A percentile compares a stretch with the other conserved stretches of the same genome.
These are phyloP conservation scores for Myrmophylax atrothorax DNA, from an alignment of 2,113 vertebrate genomes.

Conservation along the genomic window DNA sequence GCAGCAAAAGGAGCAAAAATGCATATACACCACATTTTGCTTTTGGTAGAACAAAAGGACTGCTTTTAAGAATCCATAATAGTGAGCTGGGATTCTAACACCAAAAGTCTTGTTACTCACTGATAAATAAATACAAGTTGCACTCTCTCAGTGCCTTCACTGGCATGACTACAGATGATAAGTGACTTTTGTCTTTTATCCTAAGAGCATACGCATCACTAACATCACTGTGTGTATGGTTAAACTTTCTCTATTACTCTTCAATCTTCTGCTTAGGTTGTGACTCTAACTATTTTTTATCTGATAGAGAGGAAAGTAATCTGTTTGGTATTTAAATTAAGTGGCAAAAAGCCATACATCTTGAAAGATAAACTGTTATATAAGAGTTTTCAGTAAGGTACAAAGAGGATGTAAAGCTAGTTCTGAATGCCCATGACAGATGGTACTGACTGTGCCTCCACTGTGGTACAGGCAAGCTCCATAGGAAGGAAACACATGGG, in stretches of 20 bases:
- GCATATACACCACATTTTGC: not conserved
- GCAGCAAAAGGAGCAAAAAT: not conserved
- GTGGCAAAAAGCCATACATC: not conserved
- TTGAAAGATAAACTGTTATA: not conserved
- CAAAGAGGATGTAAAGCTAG: not conserved
- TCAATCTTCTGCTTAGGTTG: not conserved
- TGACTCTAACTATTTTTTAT: conserved; percentile 1
- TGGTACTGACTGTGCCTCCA: not conserved
- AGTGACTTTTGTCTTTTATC: not conserved
- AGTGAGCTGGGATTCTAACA: rapidly evolving
- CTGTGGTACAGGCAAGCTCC: rapidly evolving
- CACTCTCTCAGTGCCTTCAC: not conserved
- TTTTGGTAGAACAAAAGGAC: not conserved
- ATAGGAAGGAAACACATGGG: not conserved
- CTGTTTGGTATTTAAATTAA: not conserved
- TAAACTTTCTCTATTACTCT: not conserved
- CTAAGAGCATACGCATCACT: not conserved
- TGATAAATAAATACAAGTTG: not conserved
- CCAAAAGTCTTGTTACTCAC: not conserved
- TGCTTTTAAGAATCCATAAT: not conserved
- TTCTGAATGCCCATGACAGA: not conserved
- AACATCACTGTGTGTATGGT: not conserved
- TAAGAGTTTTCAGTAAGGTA: not conserved
- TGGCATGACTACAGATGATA: not conserved
- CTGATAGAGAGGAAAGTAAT: conserved; percentile 1